Base-by-base conservation (phyloP, 1,140 invertebrate genomes). In the Pygmarrhopalites habei region DNA sequence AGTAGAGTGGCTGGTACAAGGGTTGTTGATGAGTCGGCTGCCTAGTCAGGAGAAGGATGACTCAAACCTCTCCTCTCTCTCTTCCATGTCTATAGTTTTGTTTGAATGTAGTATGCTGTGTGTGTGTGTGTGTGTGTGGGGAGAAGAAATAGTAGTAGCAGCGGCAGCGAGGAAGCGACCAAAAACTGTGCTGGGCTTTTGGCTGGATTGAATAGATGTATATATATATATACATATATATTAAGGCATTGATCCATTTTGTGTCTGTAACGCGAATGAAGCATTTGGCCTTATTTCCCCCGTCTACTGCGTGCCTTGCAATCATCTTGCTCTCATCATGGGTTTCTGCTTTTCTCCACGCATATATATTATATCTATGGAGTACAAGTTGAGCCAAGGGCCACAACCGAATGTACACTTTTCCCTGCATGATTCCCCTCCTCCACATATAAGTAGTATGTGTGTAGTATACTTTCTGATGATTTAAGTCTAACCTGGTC, bases 21-120 rank as follows among this genome's bases (percentile, higher is more conserved):
- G 49, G 49, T 52, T 52, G 49, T 28, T 52, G 49, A 52, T 52
- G 49, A 52, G 49, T 52, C 49, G 49, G 49, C 28, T n/a, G 39
- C 12, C n/a, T n/a, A 41, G 10, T n/a, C n/a, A 52, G 49, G 25
- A 23, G 28, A 25, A 29, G 14, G 28, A 52, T 52, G 49, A 52
- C 23, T 52, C 49, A 52, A 28, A 21, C 5, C 25, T 52, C 44
- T 47, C 14, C 4, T 26, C 10, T 52, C 19, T n/a, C 44, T 10
- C 7, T 47, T 41, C 39, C n/a, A 12, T 10, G 44, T 47, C 5
- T 47, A 25, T 47, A 25, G 17, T 47, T 47, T 7, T 47, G 4
- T 47, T n/a, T n/a, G 5, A 21, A 25, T 41, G 32, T 35, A 5
- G 32, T 35, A 35, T 35, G 32, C 32, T 5, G n/a, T 47, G n/a